Base-by-base conservation (phyloP, 1,140 invertebrate genomes). In the Drosophila paulistorum region DNA sequence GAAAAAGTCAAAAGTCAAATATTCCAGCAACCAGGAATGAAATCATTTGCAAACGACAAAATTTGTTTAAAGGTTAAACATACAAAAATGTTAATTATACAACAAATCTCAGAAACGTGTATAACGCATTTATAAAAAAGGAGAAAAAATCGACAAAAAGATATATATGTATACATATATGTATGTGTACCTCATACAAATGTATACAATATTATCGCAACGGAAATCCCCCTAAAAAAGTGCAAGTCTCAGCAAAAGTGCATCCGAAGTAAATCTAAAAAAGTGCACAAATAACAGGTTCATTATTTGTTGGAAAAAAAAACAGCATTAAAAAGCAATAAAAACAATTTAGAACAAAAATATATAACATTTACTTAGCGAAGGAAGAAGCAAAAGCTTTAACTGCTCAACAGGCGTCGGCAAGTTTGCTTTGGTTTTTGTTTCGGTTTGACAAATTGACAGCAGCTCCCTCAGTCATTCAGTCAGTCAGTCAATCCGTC, bases 31-130 rank as follows among this genome's bases (percentile, higher is more conserved):
- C 13, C 48, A 42, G 61, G 61, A 30, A 45, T 61, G 45, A 61
- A 77, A 77, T 77, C 61, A 77, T 51, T 51, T 23, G 64, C 35
- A 37, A 37, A 37, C 7, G 6, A 37, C 35, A 61, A 71, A 77
- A 66, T 48, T 66, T 30, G 30, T 83, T 79, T 71, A 86, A 85
- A 86, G 79, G 87, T 81, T 81, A 79, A 76, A 81, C 57, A 60
- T 66, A 59, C 10, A 13, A 57, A 54, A 71, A 60, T 39, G 17
- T 54, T 65, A 51, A 60, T 65, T 59, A 20, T 35, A 65, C 67
- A 72, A 42, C 33, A 35, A 48, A 73, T 51, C 54, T 20, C 14
- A 68, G 35, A 76, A 68, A 30, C 41, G 11, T 35, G 30, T 20
- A 63, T 37, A 62, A 62, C 37, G 42, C 41, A 65, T 57, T 41